phyloP scores from a whole-genome alignment of 1,140 invertebrate genomes.

The Drosophila sturtevanti region DNA sequence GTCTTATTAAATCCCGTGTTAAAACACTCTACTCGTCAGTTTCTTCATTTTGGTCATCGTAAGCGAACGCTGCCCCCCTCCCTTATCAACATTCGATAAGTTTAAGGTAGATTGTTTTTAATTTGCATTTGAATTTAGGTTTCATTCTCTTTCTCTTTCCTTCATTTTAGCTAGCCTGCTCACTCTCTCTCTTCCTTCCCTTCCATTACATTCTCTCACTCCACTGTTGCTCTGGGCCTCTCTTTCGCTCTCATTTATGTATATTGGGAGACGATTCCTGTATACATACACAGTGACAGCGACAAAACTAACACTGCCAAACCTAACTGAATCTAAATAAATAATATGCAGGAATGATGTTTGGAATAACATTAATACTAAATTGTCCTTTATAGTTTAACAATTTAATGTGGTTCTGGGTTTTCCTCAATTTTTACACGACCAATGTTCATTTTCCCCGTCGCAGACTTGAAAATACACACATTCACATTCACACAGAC shows the following conservation, averaged over 20 bases:
- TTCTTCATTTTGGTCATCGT: background rate
- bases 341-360: background rate
- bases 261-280: constrained; percentile 45
- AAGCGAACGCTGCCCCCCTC: background rate
- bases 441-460: background rate
- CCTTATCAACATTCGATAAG: background rate
- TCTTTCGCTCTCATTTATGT: constrained; percentile 22
- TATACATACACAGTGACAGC: constrained; percentile 55
- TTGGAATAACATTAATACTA: background rate
- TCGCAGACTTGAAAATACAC: background rate
- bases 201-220: constrained; percentile 21
- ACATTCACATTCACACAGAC: background rate
- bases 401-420: background rate
- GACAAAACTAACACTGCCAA: constrained; percentile 25
- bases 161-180: background rate
- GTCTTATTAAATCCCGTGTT: background rate
- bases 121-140: constrained; percentile 14
- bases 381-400: background rate
- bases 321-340: background rate
- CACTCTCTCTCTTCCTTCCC: background rate
- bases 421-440: background rate
- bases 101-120: constrained; percentile 14
- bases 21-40: background rate
- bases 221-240: background rate
- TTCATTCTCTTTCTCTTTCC: background rate